Conservation (phyloP, 2,113 vertebrate genomes). For the Thamnaconus septentrionalis region DNA sequence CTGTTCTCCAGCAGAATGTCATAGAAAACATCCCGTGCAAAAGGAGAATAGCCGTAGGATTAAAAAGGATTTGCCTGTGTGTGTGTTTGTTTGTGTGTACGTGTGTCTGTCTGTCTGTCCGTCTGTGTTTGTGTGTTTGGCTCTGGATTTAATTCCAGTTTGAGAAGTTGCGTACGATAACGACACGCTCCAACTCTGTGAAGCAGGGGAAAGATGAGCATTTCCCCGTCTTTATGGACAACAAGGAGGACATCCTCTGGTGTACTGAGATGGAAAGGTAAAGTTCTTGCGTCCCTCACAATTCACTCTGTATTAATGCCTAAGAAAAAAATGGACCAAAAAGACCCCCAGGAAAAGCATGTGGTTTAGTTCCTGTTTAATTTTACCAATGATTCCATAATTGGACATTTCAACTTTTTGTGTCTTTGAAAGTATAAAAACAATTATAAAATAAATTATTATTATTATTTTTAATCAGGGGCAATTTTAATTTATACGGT, state of each 20-base stretch:
- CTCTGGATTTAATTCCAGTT: conserved; percentile 85
- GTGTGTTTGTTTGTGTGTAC: conserved; percentile 34
- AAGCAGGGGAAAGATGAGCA: conserved; percentile 99
- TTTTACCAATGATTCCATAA: too few relatives aligned
- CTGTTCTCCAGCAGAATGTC: neutral
- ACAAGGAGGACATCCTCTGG: conserved; percentile 99
- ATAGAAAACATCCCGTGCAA: neutral
- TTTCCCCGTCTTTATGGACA: conserved; percentile 98
- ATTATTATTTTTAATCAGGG: too few relatives aligned
- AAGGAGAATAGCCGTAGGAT: conserved; percentile 34
- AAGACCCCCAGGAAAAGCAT: too few relatives aligned
- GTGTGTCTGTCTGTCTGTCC: neutral
- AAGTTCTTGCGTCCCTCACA: conserved; percentile 1
- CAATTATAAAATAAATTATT: too few relatives aligned
- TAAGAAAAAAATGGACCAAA: neutral
- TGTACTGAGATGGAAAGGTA: conserved; percentile 99
- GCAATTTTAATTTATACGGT: too few relatives aligned
- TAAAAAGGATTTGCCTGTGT: conserved; percentile 47
- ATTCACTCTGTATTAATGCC: neutral
- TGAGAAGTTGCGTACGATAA: conserved; percentile 99
- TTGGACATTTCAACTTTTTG: too few relatives aligned
- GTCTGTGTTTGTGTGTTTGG: conserved; percentile 42
- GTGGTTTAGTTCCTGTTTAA: too few relatives aligned
- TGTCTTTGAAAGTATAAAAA: too few relatives aligned
- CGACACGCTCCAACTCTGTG: conserved; percentile 99